phyloP scores from a whole-genome alignment of 2,888 invertebrate species.

The Bimastos eiseni region DNA sequence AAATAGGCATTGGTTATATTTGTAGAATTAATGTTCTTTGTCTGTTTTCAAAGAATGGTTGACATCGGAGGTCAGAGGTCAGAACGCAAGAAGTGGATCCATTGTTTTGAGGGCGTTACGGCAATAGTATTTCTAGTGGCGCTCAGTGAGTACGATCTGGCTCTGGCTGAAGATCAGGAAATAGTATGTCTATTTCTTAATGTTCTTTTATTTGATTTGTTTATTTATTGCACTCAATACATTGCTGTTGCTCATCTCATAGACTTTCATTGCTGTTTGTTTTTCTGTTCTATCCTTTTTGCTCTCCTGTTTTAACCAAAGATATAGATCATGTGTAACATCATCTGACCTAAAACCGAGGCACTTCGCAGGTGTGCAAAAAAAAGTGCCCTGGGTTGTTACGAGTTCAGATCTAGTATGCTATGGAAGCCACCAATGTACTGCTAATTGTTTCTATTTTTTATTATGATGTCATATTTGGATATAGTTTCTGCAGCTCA shows the following conservation, averaged over 20 bases:
- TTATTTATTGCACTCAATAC: not conserved
- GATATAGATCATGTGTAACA: too few relatives aligned
- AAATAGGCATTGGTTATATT: too few relatives aligned
- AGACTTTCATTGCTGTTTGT: too few relatives aligned
- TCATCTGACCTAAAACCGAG: too few relatives aligned
- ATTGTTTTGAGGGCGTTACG: slow-evolving; percentile 89
- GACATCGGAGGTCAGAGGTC: slow-evolving; percentile 89
- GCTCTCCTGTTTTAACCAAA: too few relatives aligned
- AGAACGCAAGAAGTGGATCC: slow-evolving; percentile 93
- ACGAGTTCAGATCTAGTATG: too few relatives aligned
- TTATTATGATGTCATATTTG: too few relatives aligned
- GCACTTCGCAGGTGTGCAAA: not conserved
- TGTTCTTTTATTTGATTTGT: not conserved
- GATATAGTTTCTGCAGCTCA: too few relatives aligned
- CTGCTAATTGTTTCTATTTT: too few relatives aligned
- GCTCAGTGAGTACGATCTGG: slow-evolving; percentile 83
- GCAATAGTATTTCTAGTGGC: slow-evolving; percentile 90
- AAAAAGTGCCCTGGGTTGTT: not conserved
- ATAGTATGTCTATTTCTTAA: slow-evolving; percentile 57
- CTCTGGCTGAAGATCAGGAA: slow-evolving; percentile 74
- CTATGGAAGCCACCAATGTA: too few relatives aligned
- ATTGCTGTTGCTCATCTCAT: too few relatives aligned
- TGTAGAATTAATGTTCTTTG: not conserved
- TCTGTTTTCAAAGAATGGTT: slow-evolving; percentile 73
- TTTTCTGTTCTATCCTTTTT: too few relatives aligned